Base-by-base conservation (phyloP, 1,140 invertebrate species). In the Micrasema minimum region DNA sequence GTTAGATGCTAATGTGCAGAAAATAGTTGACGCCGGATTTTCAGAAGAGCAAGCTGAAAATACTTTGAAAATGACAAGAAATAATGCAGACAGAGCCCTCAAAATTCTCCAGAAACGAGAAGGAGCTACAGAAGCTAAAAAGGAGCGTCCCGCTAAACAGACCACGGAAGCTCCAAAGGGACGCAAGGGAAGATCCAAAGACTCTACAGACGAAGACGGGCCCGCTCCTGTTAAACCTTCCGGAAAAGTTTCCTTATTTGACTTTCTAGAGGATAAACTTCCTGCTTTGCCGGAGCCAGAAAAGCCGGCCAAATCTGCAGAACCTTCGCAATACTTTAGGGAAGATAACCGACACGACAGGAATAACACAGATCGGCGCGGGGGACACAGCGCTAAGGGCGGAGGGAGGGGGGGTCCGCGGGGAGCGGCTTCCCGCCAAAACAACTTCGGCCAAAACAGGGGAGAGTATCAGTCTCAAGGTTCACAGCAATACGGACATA, bases 261-360 rank as follows among this genome's bases (percentile, higher is more conserved):
- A 94, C 80, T 96, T 95, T 78, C 83, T 96, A 3, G 92, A 94
- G 79, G 90, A 92, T 75, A 94, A 94, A 83, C 82, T 96, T 20
- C 91, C 91, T 50, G 83, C 88, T 67, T 86, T 88, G 22, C 79
- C 81, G 67, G 83, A 84, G 61, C 81, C 78, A 48, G 82, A 85
- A 45, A 77, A 69, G 35, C 69, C 66, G 10, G 18, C 64, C 38
- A 75, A 72, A 62, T 61, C 65, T 41, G n/a, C 6, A 3, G 73
- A 75, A 16, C 61, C 53, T 2, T n/a, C 41, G 3, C 11, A 31
- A 45, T 71, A 51, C 14, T 66, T 50, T 10, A 75, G 72, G 31
- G 74, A 75, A 11, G 74, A 75, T 22, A 69, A 66, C 18, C 69
- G 65, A 55, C 68, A 65, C 3, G 70, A 75, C 12, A 61, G 71